phyloP scores from a whole-genome alignment of 2,888 invertebrate species.

The Hydrotaea diabolus region DNA sequence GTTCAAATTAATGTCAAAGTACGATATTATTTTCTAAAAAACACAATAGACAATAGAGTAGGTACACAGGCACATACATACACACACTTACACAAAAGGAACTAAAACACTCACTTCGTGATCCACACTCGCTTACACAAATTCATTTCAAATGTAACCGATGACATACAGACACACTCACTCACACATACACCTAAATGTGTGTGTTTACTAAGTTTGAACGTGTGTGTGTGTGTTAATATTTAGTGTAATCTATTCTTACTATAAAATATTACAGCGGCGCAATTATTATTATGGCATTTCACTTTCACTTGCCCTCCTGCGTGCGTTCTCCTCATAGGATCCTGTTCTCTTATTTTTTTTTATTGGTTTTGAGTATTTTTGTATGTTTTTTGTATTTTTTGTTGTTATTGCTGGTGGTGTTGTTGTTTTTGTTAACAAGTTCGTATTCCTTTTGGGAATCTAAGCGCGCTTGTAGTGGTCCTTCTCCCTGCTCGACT shows the following conservation, averaged over 20 bases:
- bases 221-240: not conserved
- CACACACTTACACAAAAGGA: not conserved
- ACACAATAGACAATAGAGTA: not conserved
- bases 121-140: not conserved
- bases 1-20: conserved; percentile 35
- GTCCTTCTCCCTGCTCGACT: not conserved
- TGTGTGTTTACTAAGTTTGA: not conserved
- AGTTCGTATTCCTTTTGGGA: not conserved
- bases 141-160: not conserved
- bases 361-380: not conserved
- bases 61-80: not conserved
- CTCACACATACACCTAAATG: not conserved
- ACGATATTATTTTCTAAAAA: conserved; percentile 30
- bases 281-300: conserved; percentile 49
- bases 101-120: not conserved
- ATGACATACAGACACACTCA: no score
- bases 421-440: not conserved
- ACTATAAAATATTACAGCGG: conserved; percentile 38
- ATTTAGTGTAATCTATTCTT: conserved; percentile 3
- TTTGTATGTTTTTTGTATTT: no score
- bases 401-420: no score
- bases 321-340: no score
- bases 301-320: not conserved
- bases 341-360: not conserved
- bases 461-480: not conserved